Conservation (phyloP, 2,888 invertebrate species). For the Gari tellinella region DNA sequence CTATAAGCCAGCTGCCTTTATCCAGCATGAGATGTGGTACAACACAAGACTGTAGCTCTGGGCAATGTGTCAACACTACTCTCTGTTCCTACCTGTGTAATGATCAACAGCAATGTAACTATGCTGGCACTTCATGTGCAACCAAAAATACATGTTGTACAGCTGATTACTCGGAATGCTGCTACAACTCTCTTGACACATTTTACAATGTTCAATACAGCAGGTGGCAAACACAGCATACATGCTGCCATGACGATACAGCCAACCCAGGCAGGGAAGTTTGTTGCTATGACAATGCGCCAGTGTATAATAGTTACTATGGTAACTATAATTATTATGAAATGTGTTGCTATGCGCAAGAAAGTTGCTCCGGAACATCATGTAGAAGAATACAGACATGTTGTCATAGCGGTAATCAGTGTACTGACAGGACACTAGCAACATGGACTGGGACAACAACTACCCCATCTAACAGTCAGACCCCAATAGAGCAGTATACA, state of each 20-base stretch:
- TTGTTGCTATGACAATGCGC: slow-evolving; percentile 38
- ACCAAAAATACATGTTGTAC: slow-evolving; percentile 30
- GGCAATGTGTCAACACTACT: slow-evolving; percentile 12
- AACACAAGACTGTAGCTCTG: slow-evolving; percentile 34
- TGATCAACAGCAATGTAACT: slow-evolving; percentile 22
- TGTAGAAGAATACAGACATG: slow-evolving; percentile 17
- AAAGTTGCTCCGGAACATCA: slow-evolving; percentile 4
- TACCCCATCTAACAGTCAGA: not conserved
- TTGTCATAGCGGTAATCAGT: not conserved
- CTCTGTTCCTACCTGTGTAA: slow-evolving; percentile 32
- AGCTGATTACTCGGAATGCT: slow-evolving; percentile 29
- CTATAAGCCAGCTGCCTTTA: slow-evolving; percentile 5
- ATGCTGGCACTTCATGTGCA: slow-evolving; percentile 21
- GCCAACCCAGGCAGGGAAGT: slow-evolving; percentile 26
- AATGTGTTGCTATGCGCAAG: slow-evolving; percentile 31
- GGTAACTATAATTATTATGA: not conserved
- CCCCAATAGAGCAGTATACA: not conserved
- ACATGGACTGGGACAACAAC: slow-evolving; percentile 1
- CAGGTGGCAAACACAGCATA: slow-evolving; percentile 17
- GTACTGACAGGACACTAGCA: slow-evolving; percentile 6
- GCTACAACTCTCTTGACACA: slow-evolving; percentile 23
- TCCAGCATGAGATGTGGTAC: slow-evolving; percentile 14
- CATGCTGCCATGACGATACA: slow-evolving; percentile 30
- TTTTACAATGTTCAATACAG: slow-evolving; percentile 8
- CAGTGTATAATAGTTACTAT: not conserved